Base-by-base conservation (phyloP, 2,797 vertebrate species). In the Zonotrichia albicollis region DNA sequence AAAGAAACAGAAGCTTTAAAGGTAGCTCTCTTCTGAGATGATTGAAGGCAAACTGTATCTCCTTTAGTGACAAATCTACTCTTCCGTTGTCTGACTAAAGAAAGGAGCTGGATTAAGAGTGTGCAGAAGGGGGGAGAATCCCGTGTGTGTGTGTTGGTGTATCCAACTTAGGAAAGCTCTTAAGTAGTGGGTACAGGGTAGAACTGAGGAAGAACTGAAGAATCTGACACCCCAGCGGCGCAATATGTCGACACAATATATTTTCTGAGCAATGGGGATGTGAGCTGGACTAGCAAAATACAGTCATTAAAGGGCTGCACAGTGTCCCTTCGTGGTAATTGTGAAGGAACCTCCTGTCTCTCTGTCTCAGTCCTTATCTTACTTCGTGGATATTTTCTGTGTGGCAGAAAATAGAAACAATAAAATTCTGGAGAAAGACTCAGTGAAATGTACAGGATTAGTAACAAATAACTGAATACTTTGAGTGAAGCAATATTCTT, bases 1-100 rank as follows among this genome's bases (percentile, higher is more conserved):
- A 93, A 93, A 86, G 92, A 96, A 93, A 90, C 70, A 79, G 70
- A 88, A 85, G 76, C 85, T 94, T 97, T 90, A 92, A 95, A 95
- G 67, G 80, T 88, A 90, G 22, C 51, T 91, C 42, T 72, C 82
- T 81, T 92, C 65, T 64, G 74, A 90, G 64, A 57, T 91, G 87
- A 76, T 2, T 88, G 93, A 94, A 94, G 42, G 76, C 48, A 96
- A 86, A 71, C 85, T 82, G 26, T 70, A 40, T 45, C 27, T 93
- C 61, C 46, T 78, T 90, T 73, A 84, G 34, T 71, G 83, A 88
- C 85, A 94, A 93, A 96, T 89, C 72, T 92, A 65, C 67, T 71
- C 48, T 73, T 93, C 77, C 92, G 30, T 80, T 95, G 81, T 93
- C 67, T 89, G 50, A n/a, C 51, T 84, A 81, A 93, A 84, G 65